phyloP scores from a whole-genome alignment of 1,140 invertebrate species.

The Homarus americanus region DNA sequence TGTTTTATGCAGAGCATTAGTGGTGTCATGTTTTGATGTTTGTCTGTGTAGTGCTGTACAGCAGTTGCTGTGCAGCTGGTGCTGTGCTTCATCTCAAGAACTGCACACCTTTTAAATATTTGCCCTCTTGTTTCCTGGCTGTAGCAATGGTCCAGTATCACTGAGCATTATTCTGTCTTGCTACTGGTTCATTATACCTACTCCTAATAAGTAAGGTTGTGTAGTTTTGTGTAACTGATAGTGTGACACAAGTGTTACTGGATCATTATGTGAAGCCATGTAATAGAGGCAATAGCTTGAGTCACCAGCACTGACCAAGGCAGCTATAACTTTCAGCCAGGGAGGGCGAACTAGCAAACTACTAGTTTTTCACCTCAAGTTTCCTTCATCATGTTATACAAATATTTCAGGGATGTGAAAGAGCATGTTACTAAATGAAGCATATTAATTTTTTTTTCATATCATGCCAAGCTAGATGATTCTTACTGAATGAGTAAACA shows the following conservation, averaged over 20 bases:
- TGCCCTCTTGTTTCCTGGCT: background rate
- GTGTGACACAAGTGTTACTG: background rate
- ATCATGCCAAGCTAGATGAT: background rate
- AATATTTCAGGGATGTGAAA: background rate
- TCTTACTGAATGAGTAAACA: background rate
- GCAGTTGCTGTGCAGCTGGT: background rate
- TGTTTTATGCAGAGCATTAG: background rate
- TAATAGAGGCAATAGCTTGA: slow-evolving; percentile 13
- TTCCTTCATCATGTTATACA: background rate
- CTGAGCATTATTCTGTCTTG: background rate
- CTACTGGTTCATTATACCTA: background rate
- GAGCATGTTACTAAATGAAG: background rate
- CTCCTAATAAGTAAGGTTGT: background rate
- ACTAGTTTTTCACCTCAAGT: background rate
- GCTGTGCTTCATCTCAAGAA: background rate
- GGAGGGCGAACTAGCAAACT: background rate
- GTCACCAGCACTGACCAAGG: slow-evolving; percentile 46
- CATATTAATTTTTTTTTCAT: background rate
- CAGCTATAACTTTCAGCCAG: slow-evolving; percentile 37
- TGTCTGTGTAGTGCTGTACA: background rate
- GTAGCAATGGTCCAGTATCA: background rate
- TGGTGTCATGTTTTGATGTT: background rate
- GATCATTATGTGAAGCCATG: background rate
- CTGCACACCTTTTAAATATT: background rate
- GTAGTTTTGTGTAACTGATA: background rate